These are phyloP conservation scores for Acanthopleura granulata DNA, from an alignment of 2,888 invertebrate species.

Conservation along the genomic window DNA sequence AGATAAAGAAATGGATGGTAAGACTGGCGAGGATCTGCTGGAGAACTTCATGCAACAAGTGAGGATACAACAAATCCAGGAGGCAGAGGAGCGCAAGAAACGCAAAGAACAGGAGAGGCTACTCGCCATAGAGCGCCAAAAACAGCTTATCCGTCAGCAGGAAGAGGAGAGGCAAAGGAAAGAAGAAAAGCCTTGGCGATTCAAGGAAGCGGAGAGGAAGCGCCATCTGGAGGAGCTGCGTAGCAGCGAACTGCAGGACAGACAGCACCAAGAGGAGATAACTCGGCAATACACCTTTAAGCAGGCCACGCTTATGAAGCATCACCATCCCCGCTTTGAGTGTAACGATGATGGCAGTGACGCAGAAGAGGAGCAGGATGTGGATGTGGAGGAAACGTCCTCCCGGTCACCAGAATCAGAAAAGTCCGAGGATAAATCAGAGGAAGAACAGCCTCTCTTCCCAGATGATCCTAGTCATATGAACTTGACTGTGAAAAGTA, in stretches of 20 bases:
- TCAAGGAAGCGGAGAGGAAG: slow-evolving; percentile 30
- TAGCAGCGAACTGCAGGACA: slow-evolving; percentile 22
- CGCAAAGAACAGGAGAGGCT: slow-evolving; percentile 27
- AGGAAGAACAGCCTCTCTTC: slow-evolving; percentile 29
- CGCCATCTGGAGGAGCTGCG: slow-evolving; percentile 29
- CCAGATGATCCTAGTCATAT: slow-evolving; percentile 27
- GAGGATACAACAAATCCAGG: slow-evolving; percentile 41
- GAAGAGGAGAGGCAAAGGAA: slow-evolving; percentile 9
- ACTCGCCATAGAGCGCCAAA: background rate
- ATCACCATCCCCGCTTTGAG: background rate
- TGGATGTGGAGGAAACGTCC: slow-evolving; percentile 31
- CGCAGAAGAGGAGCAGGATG: slow-evolving; percentile 27
- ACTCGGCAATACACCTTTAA: background rate
- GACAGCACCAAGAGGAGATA: slow-evolving; percentile 18
- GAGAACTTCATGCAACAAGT: slow-evolving; percentile 60
- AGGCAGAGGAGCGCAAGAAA: slow-evolving; percentile 42
- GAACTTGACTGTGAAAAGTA: slow-evolving; percentile 54
- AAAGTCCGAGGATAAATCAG: slow-evolving; percentile 31
- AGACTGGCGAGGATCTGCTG: slow-evolving; percentile 63
- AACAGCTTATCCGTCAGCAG: background rate
- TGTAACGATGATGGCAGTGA: slow-evolving; percentile 23
- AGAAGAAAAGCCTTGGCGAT: slow-evolving; percentile 10
- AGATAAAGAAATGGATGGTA: slow-evolving; percentile 47
- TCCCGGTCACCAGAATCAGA: slow-evolving; percentile 28
- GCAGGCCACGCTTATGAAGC: background rate